Evolutionary conservation across 2,888 invertebrate species (phyloP).

Genomic region (Drosophila meridionalis): DNA sequence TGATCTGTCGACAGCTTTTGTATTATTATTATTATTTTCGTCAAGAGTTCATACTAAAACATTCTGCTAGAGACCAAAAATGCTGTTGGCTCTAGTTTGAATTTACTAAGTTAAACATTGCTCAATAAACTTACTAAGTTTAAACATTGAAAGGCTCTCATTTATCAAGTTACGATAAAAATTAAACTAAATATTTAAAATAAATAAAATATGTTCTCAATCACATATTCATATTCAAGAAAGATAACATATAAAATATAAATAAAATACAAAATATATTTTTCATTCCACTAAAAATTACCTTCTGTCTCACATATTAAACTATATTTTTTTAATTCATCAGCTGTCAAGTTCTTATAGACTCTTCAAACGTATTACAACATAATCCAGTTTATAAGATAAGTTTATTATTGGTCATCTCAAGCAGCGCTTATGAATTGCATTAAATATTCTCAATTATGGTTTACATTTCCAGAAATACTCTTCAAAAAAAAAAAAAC

Average conservation of each 20-base stretch:
- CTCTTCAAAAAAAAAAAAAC: neutral
- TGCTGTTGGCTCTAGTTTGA: no score
- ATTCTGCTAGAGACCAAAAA: no score
- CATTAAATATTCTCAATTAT: slow-evolving; percentile 7
- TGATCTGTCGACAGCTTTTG: no score
- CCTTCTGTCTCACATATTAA: neutral
- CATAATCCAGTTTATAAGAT: slow-evolving; percentile 4
- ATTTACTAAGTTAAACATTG: no score
- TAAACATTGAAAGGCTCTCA: neutral
- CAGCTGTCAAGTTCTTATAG: neutral
- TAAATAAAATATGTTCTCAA: no score
- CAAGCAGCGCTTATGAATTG: slow-evolving; percentile 10
- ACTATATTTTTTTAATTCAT: neutral
- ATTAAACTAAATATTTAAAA: no score
- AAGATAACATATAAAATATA: no score
- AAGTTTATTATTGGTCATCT: neutral
- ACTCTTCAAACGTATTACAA: neutral
- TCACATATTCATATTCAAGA: no score
- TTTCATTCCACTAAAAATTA: no score
- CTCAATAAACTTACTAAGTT: neutral
- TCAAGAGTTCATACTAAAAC: no score
- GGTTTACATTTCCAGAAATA: slow-evolving; percentile 21
- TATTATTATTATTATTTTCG: no score
- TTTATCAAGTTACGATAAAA: neutral
- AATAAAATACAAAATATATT: no score